These are phyloP conservation scores for Phortica magna DNA, from an alignment of 2,888 invertebrate species.

Conservation along the genomic window DNA sequence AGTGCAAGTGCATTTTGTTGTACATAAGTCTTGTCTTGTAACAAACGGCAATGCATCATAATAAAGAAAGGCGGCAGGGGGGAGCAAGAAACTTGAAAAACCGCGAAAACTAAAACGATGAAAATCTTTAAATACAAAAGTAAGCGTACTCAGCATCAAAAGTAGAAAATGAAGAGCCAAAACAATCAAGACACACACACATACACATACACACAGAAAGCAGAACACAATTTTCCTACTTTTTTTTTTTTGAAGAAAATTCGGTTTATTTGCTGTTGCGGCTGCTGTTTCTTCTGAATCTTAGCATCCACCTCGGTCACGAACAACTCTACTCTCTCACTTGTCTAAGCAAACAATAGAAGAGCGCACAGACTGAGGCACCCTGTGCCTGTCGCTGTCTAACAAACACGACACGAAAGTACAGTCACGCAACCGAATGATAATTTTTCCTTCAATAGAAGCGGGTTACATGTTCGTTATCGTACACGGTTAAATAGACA, in stretches of 20 bases:
- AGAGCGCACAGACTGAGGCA: conserved; percentile 27
- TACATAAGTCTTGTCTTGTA: too few relatives aligned
- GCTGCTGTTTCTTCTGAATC: not conserved
- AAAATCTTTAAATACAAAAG: not conserved
- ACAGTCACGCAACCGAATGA: conserved; percentile 51
- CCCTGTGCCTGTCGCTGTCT: conserved; percentile 46
- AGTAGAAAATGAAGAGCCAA: not conserved
- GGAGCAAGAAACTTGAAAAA: not conserved
- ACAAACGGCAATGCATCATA: not conserved
- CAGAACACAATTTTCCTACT: conserved; percentile 16
- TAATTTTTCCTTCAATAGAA: conserved; percentile 13
- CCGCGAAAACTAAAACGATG: not conserved
- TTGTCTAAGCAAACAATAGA: not conserved
- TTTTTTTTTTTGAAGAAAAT: conserved; percentile 15
- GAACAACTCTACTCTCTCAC: not conserved
- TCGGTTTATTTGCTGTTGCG: not conserved
- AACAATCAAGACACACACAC: not conserved
- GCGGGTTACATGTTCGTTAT: not conserved
- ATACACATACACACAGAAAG: not conserved
- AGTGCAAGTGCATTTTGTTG: conserved; percentile 14
- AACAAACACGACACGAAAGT: conserved; percentile 41
- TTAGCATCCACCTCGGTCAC: not conserved
- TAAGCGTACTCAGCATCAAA: not conserved
- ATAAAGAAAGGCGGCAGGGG: not conserved
- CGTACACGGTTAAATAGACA: not conserved